phyloP scores from a whole-genome alignment of 2,113 vertebrate genomes.

The Athene cunicularia region DNA sequence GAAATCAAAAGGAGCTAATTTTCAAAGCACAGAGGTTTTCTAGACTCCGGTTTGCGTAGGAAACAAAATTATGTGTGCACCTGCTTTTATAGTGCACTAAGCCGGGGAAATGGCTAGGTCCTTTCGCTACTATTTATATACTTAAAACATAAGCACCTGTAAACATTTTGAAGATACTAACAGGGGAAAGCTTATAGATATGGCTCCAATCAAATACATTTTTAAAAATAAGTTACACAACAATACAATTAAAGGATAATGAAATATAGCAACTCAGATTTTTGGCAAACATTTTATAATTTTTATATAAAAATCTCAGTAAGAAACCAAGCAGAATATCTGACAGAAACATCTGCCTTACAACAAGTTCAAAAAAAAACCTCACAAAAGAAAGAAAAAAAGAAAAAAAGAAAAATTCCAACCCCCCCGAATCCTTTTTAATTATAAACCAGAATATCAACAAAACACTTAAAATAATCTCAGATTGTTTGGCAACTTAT shows the following conservation, averaged over 20 bases:
- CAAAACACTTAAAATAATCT: conserved; percentile 81
- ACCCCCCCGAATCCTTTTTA: conserved; percentile 68
- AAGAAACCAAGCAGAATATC: conserved; percentile 83
- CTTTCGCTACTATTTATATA: neutral
- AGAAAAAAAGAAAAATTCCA: conserved; percentile 24
- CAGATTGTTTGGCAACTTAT: conserved; percentile 82
- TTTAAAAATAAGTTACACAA: neutral
- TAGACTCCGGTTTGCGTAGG: neutral
- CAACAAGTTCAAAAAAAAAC: conserved; percentile 59
- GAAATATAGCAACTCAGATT: conserved; percentile 65
- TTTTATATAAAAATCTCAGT: conserved; percentile 85
- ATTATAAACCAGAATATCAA: conserved; percentile 81
- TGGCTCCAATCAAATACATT: neutral
- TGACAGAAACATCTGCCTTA: conserved; percentile 79
- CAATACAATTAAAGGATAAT: neutral
- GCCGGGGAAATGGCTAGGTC: neutral
- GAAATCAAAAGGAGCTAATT: neutral
- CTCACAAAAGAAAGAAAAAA: neutral
- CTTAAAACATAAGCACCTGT: neutral
- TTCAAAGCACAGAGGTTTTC: neutral
- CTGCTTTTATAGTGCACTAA: neutral
- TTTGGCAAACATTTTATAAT: conserved; percentile 80
- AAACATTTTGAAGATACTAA: neutral
- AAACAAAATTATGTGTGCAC: neutral
- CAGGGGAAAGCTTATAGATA: neutral